A percentile compares a stretch with the other conserved stretches of the same genome.
Conservation (phyloP, 1,140 invertebrate genomes). For the Atta cephalotes region DNA sequence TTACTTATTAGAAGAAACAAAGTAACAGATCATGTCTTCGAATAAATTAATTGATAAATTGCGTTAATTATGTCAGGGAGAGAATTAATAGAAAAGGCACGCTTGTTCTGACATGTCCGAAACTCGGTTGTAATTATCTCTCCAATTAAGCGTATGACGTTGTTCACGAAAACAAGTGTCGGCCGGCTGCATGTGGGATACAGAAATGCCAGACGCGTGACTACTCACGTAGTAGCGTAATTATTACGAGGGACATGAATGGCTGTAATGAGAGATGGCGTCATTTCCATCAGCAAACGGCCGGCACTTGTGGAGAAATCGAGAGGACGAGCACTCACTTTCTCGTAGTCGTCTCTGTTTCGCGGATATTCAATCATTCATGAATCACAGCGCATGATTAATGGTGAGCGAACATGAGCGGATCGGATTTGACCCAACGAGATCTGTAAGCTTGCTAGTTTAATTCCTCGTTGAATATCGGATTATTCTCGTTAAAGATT, state of each 20-base stretch:
- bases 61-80: slow-evolving; percentile 41
- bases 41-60: slow-evolving; percentile 55
- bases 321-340: slow-evolving; percentile 54
- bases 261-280: slow-evolving; percentile 74
- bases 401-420: slow-evolving; percentile 17
- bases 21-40: background rate
- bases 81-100: background rate
- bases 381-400: slow-evolving; percentile 51
- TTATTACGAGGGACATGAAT: slow-evolving; percentile 73
- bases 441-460: background rate
- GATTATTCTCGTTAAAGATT: background rate
- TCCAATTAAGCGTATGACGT: slow-evolving; percentile 47
- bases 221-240: slow-evolving; percentile 69
- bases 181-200: background rate
- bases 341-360: slow-evolving; percentile 42
- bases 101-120: slow-evolving; percentile 13
- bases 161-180: slow-evolving; percentile 39
- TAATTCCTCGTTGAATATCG: background rate
- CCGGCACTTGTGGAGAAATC: slow-evolving; percentile 56
- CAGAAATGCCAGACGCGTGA: slow-evolving; percentile 60
- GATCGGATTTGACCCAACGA: slow-evolving; percentile 11
- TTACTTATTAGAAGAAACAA: background rate
- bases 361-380: slow-evolving; percentile 51
- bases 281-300: slow-evolving; percentile 67
- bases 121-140: slow-evolving; percentile 45